Evolutionary conservation across 2,888 invertebrate genomes (phyloP).

Genomic region (Latrodectus hesperus): DNA sequence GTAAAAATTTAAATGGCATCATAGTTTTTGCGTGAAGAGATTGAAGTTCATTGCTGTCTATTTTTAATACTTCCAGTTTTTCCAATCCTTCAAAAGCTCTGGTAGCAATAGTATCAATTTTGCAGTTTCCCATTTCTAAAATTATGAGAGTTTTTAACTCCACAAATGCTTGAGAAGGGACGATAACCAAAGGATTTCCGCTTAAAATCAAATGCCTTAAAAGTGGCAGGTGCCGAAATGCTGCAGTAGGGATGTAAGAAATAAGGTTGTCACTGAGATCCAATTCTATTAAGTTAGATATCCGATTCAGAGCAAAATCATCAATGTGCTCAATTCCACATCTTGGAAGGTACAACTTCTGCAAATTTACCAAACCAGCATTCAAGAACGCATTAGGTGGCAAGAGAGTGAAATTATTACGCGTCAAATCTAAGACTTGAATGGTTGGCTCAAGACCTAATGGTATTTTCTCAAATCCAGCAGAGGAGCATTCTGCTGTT

Average conservation of each 20-base stretch:
- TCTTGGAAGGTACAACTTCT: constrained; percentile 87
- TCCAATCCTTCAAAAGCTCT: constrained; percentile 87
- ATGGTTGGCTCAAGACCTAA: constrained; percentile 81
- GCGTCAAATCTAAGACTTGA: constrained; percentile 91
- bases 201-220: constrained; percentile 86
- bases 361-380: constrained; percentile 88
- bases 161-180: constrained; percentile 67
- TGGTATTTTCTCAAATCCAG: constrained; percentile 87
- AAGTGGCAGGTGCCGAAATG: constrained; percentile 86
- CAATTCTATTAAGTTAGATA: constrained; percentile 91
- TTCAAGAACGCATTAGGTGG: constrained; percentile 87
- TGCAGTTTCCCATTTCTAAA: constrained; percentile 88
- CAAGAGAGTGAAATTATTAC: constrained; percentile 88
- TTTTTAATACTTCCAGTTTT: constrained; percentile 84
- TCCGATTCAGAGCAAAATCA: constrained; percentile 84
- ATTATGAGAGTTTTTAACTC: constrained; percentile 77
- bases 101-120: constrained; percentile 79
- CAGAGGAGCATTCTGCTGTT: constrained; percentile 90
- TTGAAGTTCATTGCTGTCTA: constrained; percentile 87
- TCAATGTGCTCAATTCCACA: constrained; percentile 91
- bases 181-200: constrained; percentile 83
- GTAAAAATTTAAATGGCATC: constrained; percentile 63
- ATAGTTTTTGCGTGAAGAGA: constrained; percentile 79
- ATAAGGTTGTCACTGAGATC: constrained; percentile 90
- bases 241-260: constrained; percentile 85